Base-by-base conservation (phyloP, 2,888 invertebrate genomes). In the Philaethria dido region DNA sequence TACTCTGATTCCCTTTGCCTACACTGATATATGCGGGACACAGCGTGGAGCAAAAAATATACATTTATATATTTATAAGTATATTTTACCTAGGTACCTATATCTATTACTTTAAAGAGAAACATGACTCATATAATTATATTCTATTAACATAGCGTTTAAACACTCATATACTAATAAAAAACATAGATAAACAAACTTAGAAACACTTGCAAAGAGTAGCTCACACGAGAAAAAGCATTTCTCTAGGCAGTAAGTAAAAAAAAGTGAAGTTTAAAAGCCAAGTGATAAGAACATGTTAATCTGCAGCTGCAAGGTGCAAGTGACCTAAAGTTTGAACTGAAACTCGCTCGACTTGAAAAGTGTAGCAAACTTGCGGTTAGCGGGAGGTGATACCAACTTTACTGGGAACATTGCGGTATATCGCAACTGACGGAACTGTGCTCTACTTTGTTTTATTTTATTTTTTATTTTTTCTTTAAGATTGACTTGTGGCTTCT, bases 381-480 rank as follows among this genome's bases (percentile, higher is more conserved):
- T 76, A 75, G 78, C 77, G 76, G 77, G 78, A 79, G 76, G 77
- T 73, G 78, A 71, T 77, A 74, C 75, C 75, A 72, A 72, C 84
- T 84, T 84, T 84, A 82, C 77, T 79, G 83, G 79, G 81, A 82
- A 84, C 83, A 80, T 78, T 77, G 76, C 71, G 76, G 75, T 77
- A 70, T 71, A 76, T 75, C 77, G 77, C 78, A 78, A 79, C 48
- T 75, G 25, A 22, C 1, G 45, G 62, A 9, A 59, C 3, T 42
- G 42, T 73, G 71, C 74, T 74, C 74, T 73, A 73, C 66, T 55
- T 60, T 13, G 11, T 64, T 55, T 29, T 44, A 25, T 47, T 66
- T 47, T 36, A 29, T 22, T 14, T 36, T 11, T 13, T 39, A 48
- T 50, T 18, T 29, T 52, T 29, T 33, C 14, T 33, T 33, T 33